Conservation (phyloP, 2,888 invertebrate species). For the Dioctria linearis region DNA sequence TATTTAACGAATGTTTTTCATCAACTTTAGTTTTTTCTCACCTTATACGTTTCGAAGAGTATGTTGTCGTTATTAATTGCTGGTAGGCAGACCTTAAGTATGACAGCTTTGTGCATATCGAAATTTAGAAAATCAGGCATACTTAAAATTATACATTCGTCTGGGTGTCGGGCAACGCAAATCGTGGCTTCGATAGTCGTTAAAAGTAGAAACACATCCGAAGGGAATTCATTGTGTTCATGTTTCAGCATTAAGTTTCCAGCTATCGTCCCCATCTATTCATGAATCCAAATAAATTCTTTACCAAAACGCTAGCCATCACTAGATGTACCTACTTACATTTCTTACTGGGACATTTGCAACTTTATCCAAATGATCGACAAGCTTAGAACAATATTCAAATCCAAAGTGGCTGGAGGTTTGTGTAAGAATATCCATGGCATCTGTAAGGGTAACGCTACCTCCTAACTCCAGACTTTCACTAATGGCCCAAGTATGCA, state of each 20-base stretch:
- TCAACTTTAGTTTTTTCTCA: conserved; percentile 61
- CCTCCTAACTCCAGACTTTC: conserved; percentile 60
- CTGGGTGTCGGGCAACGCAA: conserved; percentile 68
- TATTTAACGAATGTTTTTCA: neutral
- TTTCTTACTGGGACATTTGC: conserved; percentile 77
- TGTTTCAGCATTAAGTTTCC: conserved; percentile 79
- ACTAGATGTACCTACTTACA: conserved; percentile 67
- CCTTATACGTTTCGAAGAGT: conserved; percentile 68
- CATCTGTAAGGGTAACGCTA: conserved; percentile 72
- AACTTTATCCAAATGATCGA: conserved; percentile 73
- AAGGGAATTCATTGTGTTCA: conserved; percentile 75
- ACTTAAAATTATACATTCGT: neutral
- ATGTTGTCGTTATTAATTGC: conserved; percentile 67
- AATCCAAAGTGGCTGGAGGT: conserved; percentile 70
- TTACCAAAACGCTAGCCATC: neutral
- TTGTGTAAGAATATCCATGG: conserved; percentile 69
- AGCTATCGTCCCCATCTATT: conserved; percentile 75
- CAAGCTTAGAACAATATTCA: conserved; percentile 72
- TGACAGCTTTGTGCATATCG: conserved; percentile 77
- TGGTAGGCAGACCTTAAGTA: conserved; percentile 75
- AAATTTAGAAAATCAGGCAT: conserved; percentile 73
- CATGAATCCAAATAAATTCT: conserved; percentile 60
- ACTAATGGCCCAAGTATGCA: conserved; percentile 72
- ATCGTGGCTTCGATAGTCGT: conserved; percentile 59
- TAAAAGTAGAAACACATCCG: conserved; percentile 75